Evolutionary conservation across 2,888 invertebrate species (phyloP), one percentile per base, ranked within the genome.

Genomic region (Phortica magna): DNA sequence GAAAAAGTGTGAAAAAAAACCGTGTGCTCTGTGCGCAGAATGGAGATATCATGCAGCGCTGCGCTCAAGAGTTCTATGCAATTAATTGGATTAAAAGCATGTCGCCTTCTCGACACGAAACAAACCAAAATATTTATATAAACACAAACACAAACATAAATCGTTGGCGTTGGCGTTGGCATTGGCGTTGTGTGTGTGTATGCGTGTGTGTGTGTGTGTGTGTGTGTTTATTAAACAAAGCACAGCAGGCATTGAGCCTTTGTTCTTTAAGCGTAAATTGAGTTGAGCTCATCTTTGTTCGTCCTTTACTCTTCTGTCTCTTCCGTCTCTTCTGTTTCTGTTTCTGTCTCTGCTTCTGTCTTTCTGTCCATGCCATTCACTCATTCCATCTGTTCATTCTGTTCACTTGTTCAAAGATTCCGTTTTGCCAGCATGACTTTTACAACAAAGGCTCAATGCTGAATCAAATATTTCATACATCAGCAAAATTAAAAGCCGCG

Each of bases 41-140:
- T 79, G 76, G 61, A 81, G 78, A 78, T 75, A 81, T 79, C 70
- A 75, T 59, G 75, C 57, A 41, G 75, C 74, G 77, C 70, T 78
- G 75, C 74, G 77, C 70, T 78, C 76, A 42, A 75, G 77, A 81
- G 80, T 81, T 80, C 19, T 82, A 76, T 81, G 81, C 83, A 85
- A 85, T 85, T 84, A 84, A 84, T 81, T 85, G 81, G 86, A 84
- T 85, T 84, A 85, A 84, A 83, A 75, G 80, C 79, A 76, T 77
- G 77, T 78, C 76, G 77, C 75, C 39, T 39, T 39, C 10, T 53
- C 31, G 73, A 71, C 41, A 48, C 75, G 41, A 61, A 74, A 53
- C 43, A 48, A 67, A 31, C 39, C 41, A 31, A 72, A 67, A 74
- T 42, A 12, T 17, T 59, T 14, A 39, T 19, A 31, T 7, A 55